Base-by-base conservation (phyloP, 1,140 invertebrate species). In the Himalopsyche phryganea region DNA sequence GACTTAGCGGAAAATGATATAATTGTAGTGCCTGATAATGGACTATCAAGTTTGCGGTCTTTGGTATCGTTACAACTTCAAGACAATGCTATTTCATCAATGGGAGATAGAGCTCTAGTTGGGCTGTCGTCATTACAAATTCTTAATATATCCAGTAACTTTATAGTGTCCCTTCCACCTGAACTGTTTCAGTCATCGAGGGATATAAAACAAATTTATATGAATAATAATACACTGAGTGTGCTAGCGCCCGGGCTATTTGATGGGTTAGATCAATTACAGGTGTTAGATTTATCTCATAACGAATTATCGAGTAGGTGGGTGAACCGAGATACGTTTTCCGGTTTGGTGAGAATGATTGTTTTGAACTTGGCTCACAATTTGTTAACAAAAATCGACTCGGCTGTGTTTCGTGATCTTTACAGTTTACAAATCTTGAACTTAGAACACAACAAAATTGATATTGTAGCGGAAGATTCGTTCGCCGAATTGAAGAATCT, bases 161-260 rank as follows among this genome's bases (percentile, higher is more conserved):
- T 79, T 68, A 73, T 92, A 50, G 83, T 84, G 58, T 84, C 85
- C 13, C 73, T 91, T 50, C 87, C 89, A 5, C 85, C 87, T 1
- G 86, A 87, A 69, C 67, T 91, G 46, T 90, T 91, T 70, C 80
- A 83, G 57, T 81, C 82, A 35, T 83, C 83, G 3, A 80, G 80
- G 47, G 81, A 86, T 33, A 67, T 93, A 5, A 78, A 82, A 35
- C 83, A 88, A 66, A 77, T 94, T 38, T 81, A 91, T 65, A 72
- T 93, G 9, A 86, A 86, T 66, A 92, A 92, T 67, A 92, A 94
- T 70, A 86, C 88, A 1, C 73, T 94, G 51, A 82, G 82, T 64
- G 83, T 87, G 3, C 73, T 92, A 13, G 87, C 88, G 3, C 87
- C 88, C 1, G 88, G 88, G 1, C 67, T 92, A 11, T 81, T 94